Evolutionary conservation across 2,113 vertebrate genomes (phyloP).

Genomic region (Ceratotherium simum): DNA sequence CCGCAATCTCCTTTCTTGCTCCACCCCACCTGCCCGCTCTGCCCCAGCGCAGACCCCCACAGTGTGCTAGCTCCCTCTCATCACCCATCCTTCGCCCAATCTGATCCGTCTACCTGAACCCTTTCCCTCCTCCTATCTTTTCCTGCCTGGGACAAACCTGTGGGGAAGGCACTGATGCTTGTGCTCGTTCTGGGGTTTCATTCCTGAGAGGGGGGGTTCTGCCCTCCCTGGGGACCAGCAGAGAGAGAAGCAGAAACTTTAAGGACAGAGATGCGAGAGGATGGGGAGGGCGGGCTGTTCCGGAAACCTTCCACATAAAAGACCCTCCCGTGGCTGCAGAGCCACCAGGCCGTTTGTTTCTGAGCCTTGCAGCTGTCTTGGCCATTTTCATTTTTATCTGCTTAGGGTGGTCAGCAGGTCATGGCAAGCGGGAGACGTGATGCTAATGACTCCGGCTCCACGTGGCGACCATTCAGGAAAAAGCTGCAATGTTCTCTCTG

Average conservation of each 20-base stretch:
- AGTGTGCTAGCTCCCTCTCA: neutral
- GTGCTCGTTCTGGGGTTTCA: neutral
- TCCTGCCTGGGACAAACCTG: neutral
- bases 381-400: constrained; percentile 82
- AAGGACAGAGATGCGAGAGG: neutral
- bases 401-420: constrained; percentile 80
- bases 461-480: constrained; percentile 82
- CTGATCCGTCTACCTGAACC: neutral
- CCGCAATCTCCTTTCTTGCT: neutral
- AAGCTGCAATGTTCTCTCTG: constrained; percentile 79
- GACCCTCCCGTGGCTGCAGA: neutral
- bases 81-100: fast-evolving
- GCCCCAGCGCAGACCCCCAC: neutral
- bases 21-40: too few species aligned
- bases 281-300: neutral
- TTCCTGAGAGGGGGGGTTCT: neutral
- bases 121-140: too few species aligned
- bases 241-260: neutral
- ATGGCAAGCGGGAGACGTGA: constrained; percentile 29
- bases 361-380: constrained; percentile 68
- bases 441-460: constrained; percentile 79
- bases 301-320: neutral
- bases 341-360: constrained; percentile 44
- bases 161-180: neutral
- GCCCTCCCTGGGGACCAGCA: neutral